phyloP scores from a whole-genome alignment of 2,888 invertebrate genomes.

The Phytoseiulus persimilis region DNA sequence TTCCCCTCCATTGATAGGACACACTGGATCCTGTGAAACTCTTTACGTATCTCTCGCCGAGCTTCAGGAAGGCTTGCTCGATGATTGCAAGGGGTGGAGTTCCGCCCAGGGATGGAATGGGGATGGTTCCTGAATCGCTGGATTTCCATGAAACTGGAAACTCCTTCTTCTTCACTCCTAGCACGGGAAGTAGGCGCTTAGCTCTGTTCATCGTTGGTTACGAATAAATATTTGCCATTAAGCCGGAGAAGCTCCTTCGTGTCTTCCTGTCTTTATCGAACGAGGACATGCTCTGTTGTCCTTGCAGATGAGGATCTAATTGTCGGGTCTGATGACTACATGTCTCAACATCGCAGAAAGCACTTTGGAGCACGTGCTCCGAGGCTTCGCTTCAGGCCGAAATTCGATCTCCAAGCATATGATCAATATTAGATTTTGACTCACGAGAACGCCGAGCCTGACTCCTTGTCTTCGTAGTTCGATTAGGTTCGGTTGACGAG shows the following conservation, averaged over 20 bases:
- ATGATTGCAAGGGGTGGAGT: not conserved
- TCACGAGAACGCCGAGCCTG: not conserved
- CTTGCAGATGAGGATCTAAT: not conserved
- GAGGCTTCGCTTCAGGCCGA: not conserved
- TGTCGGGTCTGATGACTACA: not conserved
- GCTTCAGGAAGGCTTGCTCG: not conserved
- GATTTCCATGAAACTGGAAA: slow-evolving; percentile 15
- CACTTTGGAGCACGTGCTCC: not conserved
- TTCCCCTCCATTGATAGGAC: not conserved
- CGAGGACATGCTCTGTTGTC: not conserved
- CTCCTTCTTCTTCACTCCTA: not conserved
- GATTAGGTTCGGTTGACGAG: not conserved
- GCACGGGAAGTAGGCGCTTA: not conserved
- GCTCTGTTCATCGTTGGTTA: not conserved
- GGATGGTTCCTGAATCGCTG: not conserved
- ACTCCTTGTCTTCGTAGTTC: not conserved
- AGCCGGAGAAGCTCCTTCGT: too few species aligned
- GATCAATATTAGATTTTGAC: not conserved
- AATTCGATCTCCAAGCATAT: not conserved
- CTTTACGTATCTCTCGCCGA: slow-evolving; percentile 7
- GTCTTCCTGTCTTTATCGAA: too few species aligned
- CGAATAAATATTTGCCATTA: not conserved
- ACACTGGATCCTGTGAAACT: not conserved
- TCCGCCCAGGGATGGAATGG: not conserved
- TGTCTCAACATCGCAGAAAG: not conserved